Evolutionary conservation across 2,888 invertebrate genomes (phyloP).

Genomic region (Notodonta dromedarius): DNA sequence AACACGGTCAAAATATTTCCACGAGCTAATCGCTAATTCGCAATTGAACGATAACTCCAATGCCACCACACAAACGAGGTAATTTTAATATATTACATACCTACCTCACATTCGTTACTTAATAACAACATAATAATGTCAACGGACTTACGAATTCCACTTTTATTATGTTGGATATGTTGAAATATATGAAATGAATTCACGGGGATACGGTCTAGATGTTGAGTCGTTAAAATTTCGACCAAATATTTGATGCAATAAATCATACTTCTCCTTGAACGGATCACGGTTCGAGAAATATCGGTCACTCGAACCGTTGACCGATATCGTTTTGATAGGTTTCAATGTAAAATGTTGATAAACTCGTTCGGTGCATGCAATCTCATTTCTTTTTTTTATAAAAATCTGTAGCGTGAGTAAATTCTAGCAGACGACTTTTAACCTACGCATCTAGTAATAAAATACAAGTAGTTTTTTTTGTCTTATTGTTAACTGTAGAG

Average conservation of each 20-base stretch:
- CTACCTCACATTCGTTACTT: constrained; percentile 13
- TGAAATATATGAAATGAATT: constrained; percentile 7
- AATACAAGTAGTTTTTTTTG: no score
- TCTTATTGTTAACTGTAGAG: no score
- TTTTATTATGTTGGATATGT: constrained; percentile 15
- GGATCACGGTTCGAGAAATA: constrained; percentile 26
- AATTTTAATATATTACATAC: neutral
- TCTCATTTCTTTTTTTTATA: neutral
- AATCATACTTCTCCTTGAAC: constrained; percentile 25
- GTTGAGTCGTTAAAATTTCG: constrained; percentile 5
- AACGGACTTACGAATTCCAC: constrained; percentile 30
- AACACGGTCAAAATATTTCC: neutral
- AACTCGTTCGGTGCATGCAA: constrained; percentile 10
- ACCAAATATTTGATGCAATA: constrained; percentile 19
- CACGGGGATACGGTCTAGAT: neutral
- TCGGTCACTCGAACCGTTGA: constrained; percentile 30
- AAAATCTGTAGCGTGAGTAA: neutral
- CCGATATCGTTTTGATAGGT: constrained; percentile 28
- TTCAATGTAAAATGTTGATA: constrained; percentile 26
- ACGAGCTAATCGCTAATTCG: constrained; percentile 2
- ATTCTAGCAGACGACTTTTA: neutral
- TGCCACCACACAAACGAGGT: neutral
- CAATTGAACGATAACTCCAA: neutral
- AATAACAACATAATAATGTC: constrained; percentile 29
- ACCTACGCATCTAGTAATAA: no score